phyloP scores from a whole-genome alignment of 2,797 vertebrate species.

The Emys orbicularis region DNA sequence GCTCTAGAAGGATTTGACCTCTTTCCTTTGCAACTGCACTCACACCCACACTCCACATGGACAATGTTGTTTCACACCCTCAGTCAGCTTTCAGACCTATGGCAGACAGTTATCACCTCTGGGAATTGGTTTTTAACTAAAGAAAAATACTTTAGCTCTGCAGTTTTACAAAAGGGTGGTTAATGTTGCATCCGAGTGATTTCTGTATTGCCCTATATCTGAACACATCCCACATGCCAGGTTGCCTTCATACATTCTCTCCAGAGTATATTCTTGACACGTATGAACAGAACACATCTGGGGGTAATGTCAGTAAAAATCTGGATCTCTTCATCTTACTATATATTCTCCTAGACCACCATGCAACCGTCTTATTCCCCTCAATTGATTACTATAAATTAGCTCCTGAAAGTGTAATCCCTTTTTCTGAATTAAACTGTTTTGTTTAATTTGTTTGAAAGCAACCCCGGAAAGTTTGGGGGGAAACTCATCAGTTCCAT shows the following conservation, averaged over 20 bases:
- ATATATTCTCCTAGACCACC: background rate
- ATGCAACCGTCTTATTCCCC: background rate
- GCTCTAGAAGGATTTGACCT: background rate
- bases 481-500: background rate
- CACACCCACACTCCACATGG: background rate
- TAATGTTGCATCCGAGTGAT: background rate
- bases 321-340: background rate
- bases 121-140: background rate
- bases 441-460: slow-evolving; percentile 12
- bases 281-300: background rate
- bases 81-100: background rate
- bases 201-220: background rate
- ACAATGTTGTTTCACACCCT: background rate
- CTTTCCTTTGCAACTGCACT: background rate
- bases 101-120: background rate
- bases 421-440: slow-evolving; percentile 10
- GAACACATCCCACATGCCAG: background rate
- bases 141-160: background rate
- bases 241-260: background rate
- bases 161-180: background rate
- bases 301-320: background rate
- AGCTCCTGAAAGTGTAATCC: background rate
- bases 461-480: background rate
- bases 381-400: background rate
- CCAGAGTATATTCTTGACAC: background rate